Conservation (phyloP, 2,797 vertebrate genomes). For the Carapus acus region DNA sequence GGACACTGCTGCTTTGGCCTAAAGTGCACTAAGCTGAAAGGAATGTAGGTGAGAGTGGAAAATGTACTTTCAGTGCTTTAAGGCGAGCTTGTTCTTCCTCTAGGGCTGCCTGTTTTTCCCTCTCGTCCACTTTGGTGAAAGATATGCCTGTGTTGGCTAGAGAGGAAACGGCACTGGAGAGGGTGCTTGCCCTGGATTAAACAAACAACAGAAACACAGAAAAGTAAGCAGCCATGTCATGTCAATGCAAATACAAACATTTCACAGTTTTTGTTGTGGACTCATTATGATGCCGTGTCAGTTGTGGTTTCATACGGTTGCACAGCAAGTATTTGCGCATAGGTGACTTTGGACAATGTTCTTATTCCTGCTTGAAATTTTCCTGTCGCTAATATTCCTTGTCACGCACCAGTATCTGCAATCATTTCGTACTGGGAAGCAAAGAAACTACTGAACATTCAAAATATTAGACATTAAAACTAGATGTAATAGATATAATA, state of each 20-base stretch:
- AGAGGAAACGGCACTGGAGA: slow-evolving; percentile 92
- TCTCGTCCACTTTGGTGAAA: slow-evolving; percentile 92
- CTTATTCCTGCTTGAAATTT: too few relatives aligned
- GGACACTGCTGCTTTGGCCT: slow-evolving; percentile 6
- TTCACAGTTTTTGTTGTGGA: neutral
- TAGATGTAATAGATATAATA: too few relatives aligned
- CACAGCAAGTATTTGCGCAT: too few relatives aligned
- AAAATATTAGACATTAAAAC: too few relatives aligned
- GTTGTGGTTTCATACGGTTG: too few relatives aligned
- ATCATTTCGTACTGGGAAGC: too few relatives aligned
- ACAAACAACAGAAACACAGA: slow-evolving; percentile 8
- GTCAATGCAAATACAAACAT: neutral
- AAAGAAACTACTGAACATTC: too few relatives aligned
- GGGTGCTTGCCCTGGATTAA: slow-evolving; percentile 82
- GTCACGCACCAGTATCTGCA: too few relatives aligned
- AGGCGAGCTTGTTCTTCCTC: slow-evolving; percentile 91
- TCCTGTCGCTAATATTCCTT: too few relatives aligned
- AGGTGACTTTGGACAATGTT: too few relatives aligned
- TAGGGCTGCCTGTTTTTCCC: slow-evolving; percentile 91
- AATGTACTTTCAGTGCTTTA: slow-evolving; percentile 86
- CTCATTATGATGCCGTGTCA: too few relatives aligned
- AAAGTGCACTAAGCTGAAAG: slow-evolving; percentile 23
- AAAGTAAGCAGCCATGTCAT: neutral
- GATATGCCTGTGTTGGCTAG: slow-evolving; percentile 92
- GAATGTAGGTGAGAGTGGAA: slow-evolving; percentile 17